Percentiles rank a stretch among this genome's conserved stretches.
phyloP scores from a whole-genome alignment of 1,140 invertebrate species.

The Trachymyrmex cornetzi region DNA sequence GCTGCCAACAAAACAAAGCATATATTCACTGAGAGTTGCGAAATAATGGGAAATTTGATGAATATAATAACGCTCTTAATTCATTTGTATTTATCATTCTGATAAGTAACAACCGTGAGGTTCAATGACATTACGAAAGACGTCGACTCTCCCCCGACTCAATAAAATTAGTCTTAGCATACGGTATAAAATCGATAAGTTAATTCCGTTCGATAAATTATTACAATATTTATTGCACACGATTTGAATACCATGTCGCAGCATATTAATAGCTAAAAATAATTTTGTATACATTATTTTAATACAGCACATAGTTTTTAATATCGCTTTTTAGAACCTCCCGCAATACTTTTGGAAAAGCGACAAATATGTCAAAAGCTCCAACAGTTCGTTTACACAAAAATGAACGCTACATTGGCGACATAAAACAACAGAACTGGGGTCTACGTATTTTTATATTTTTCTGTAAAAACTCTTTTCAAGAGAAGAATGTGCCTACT shows the following conservation, averaged over 20 bases:
- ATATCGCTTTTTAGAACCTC: not conserved
- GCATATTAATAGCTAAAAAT: not conserved
- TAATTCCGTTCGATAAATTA: not conserved
- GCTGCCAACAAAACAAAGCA: not conserved
- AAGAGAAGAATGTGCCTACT: not conserved
- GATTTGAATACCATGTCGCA: not conserved
- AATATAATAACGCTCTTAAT: not conserved
- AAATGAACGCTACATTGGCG: not conserved
- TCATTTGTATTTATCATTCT: not conserved
- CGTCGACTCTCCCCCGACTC: not conserved
- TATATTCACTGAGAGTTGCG: not conserved
- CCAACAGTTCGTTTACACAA: not conserved
- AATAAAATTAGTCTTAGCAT: conserved; percentile 1
- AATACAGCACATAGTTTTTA: not conserved
- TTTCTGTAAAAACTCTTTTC: not conserved
- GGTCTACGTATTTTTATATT: not conserved
- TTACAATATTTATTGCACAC: conserved; percentile 11
- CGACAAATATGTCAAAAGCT: not conserved
- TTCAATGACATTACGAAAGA: conserved; percentile 12
- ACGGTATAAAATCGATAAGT: not conserved
- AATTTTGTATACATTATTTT: conserved; percentile 2
- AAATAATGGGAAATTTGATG: conserved; percentile 27
- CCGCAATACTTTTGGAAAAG: not conserved
- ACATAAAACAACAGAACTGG: not conserved
- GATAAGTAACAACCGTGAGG: not conserved